A percentile compares a stretch with the other conserved stretches of the same genome.
Evolutionary conservation across 2,797 vertebrate genomes (phyloP).

Genomic region (Numenius phaeopus): DNA sequence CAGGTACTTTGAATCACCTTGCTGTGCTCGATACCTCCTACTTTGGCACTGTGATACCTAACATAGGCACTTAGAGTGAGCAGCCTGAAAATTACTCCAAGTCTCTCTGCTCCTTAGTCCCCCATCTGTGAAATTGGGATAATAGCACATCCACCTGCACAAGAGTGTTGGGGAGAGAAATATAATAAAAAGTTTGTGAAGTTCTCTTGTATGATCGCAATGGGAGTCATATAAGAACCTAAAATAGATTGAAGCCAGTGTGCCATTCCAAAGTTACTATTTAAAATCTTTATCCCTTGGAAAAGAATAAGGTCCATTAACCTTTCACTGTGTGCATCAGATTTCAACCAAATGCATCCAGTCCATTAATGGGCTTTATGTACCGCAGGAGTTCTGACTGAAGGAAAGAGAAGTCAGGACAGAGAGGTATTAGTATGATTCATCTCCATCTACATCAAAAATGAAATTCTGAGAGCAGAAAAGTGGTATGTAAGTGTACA

Average conservation of each 20-base stretch:
- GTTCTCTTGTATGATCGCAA: conserved; percentile 25
- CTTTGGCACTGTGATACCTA: conserved; percentile 17
- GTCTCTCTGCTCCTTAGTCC: conserved; percentile 44
- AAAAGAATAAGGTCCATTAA: conserved; percentile 71
- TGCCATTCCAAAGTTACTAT: conserved; percentile 61
- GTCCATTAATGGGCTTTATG: conserved; percentile 66
- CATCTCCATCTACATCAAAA: background rate
- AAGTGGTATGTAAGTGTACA: background rate
- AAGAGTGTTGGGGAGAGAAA: conserved; percentile 17
- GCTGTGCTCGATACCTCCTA: background rate
- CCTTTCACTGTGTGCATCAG: conserved; percentile 62
- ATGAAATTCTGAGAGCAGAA: background rate
- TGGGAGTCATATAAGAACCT: conserved; percentile 67
- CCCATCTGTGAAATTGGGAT: conserved; percentile 62
- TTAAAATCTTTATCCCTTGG: conserved; percentile 63
- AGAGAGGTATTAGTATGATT: conserved; percentile 14
- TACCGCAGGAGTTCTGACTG: conserved; percentile 43
- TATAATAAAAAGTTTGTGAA: conserved; percentile 69
- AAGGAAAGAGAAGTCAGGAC: conserved; percentile 35
- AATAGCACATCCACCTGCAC: conserved; percentile 33
- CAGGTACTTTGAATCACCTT: conserved; percentile 17
- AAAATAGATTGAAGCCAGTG: conserved; percentile 68
- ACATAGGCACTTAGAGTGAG: conserved; percentile 12
- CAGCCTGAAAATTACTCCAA: conserved; percentile 57
- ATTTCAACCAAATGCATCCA: conserved; percentile 67